A percentile compares a stretch with the other conserved stretches of the same genome.
Evolutionary conservation across 2,888 invertebrate genomes (phyloP).

Genomic region (Clepsis dumicolana): DNA sequence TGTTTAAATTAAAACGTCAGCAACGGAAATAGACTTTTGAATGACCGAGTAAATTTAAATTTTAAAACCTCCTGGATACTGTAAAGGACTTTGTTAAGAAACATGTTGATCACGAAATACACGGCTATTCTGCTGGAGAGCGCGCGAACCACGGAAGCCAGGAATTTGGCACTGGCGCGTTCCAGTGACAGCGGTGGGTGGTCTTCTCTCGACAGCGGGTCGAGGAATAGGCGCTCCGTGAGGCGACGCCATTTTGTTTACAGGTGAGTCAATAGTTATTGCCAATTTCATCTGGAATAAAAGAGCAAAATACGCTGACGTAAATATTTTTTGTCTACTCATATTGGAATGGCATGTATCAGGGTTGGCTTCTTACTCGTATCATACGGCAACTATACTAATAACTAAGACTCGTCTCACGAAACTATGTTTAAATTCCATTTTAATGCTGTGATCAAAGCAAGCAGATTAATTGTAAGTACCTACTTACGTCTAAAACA

Average conservation of each 20-base stretch:
- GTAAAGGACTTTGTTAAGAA: constrained; percentile 40
- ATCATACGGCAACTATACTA: too few relatives aligned
- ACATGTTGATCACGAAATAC: constrained; percentile 90
- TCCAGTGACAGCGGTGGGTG: constrained; percentile 58
- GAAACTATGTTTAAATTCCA: too few relatives aligned
- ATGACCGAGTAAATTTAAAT: background rate
- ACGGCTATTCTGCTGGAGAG: constrained; percentile 90
- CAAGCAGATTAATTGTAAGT: background rate
- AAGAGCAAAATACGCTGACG: too few relatives aligned
- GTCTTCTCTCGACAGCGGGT: constrained; percentile 69
- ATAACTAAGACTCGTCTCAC: too few relatives aligned
- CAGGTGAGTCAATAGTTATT: constrained; percentile 59
- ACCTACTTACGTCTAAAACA: too few relatives aligned
- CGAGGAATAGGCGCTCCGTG: constrained; percentile 61
- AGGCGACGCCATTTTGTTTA: constrained; percentile 69
- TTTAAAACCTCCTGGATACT: background rate
- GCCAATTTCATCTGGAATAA: background rate
- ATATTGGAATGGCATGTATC: too few relatives aligned
- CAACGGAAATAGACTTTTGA: background rate
- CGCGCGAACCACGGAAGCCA: constrained; percentile 81
- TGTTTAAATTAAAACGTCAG: background rate
- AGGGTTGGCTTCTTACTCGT: too few relatives aligned
- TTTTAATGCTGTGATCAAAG: too few relatives aligned
- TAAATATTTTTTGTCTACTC: too few relatives aligned
- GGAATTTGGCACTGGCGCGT: constrained; percentile 64